Percentiles rank a stretch among this genome's conserved stretches.
Conservation (phyloP, 2,797 vertebrate species). For the Poeciliopsis infans region DNA sequence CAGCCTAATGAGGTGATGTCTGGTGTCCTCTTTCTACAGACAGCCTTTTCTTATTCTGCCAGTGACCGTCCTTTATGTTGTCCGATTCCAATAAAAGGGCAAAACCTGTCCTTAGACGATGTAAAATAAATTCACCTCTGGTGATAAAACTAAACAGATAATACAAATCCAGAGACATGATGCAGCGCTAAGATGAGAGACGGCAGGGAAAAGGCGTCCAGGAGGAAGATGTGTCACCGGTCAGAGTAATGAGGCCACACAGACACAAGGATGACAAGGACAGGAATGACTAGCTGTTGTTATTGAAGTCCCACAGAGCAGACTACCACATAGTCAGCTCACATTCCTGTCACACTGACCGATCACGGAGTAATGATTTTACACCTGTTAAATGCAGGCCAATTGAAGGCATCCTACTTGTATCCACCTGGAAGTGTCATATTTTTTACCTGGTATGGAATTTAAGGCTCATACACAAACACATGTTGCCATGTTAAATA, state of each 20-base stretch:
- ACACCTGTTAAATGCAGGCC: constrained; percentile 81
- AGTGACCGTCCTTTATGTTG: constrained; percentile 45
- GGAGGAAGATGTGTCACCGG: constrained; percentile 56
- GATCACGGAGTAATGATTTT: constrained; percentile 82
- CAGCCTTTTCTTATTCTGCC: constrained; percentile 22
- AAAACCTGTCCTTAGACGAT: constrained; percentile 27
- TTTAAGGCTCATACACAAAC: constrained; percentile 49
- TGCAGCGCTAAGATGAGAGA: constrained; percentile 20
- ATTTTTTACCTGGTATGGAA: constrained; percentile 48
- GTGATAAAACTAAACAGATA: constrained; percentile 36
- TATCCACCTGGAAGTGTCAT: constrained; percentile 69
- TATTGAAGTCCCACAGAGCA: constrained; percentile 78
- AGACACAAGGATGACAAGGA: constrained; percentile 80
- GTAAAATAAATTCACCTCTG: constrained; percentile 40
- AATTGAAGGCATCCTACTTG: constrained; percentile 66
- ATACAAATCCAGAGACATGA: constrained; percentile 22
- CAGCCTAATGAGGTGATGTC: constrained; percentile 59
- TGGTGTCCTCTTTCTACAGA: constrained; percentile 33
- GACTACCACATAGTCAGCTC: constrained; percentile 71
- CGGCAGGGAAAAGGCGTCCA: constrained; percentile 36
- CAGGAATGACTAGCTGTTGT: constrained; percentile 77
- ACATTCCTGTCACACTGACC: constrained; percentile 78
- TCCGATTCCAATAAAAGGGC: constrained; percentile 43
- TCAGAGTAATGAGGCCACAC: constrained; percentile 75
- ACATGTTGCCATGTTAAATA: constrained; percentile 51